Evolutionary conservation across 2,113 vertebrate genomes (phyloP), one percentile per base, ranked within the genome.

Genomic region (Machaerirhynchus nigripectus): DNA sequence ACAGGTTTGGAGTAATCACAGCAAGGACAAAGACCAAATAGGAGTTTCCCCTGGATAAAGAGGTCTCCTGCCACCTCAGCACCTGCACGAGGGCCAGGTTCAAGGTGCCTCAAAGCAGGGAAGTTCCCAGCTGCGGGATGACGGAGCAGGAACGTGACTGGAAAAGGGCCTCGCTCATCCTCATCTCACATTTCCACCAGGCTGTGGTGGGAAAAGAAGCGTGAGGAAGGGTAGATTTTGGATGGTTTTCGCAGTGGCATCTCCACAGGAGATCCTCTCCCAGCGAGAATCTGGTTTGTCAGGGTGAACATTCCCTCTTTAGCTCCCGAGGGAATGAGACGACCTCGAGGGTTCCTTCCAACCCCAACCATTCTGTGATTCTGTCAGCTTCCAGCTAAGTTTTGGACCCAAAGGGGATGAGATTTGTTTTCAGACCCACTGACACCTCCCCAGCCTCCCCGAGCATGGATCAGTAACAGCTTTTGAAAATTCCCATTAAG

Each of bases 271-370:
- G 53, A 12, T 82, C 30, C 33, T 57, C 55, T 13, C n/a, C 28
- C 50, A 28, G 1, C 0, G 9, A 22, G 22, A 12, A 23, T 2
- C 14, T 55, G 59, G 9, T 39, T 28, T 39, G 18, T 13, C n/a
- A 3, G 4, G 47, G 52, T 28, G 59, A 61, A 15, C 2, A 10
- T 13, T 15, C 33, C 28, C 24, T 35, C 76, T 50, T 13, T 15
- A 49, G 50, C 56, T 47, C 35, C 40, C 4, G 4, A 18, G 35
- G 9, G 44, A 44, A 11, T 6, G 37, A 53, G 55, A 14, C 10
- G 6, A 39, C 33, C n/a, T 7, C 23, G 0, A 28, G 46, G 31
- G 15, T 46, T 33, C 64, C 55, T 46, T 15, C 73, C 37, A 22
- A 11, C 26, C 21, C 84, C 63, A 27, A 8, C 23, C 27, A 5